Base-by-base conservation (phyloP, 2,888 invertebrate species). In the Chaitophorus viminalis region DNA sequence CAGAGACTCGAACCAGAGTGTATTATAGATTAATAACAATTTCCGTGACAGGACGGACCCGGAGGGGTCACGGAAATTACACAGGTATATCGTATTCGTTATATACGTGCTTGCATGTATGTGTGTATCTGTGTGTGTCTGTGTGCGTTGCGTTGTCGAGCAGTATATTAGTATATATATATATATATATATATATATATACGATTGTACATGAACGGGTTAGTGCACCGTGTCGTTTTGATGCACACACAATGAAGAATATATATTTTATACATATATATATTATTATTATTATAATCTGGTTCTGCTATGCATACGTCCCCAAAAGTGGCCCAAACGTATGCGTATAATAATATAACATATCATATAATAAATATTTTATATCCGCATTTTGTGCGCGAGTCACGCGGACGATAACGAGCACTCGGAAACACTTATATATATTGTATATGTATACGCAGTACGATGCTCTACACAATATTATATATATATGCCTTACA, bases 41-140 rank as follows among this genome's bases (percentile, higher is more conserved):
- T 85, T 87, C 74, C 86, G 79, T 87, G 86, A 87, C 86, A 78
- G 79, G 79, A 78, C 86, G 39, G 29, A 54, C 72, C 86, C 78
- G 79, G 77, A 54, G 85, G 78, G 78, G 79, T 79, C 70, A 74
- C 60, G 79, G 79, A 87, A 79, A 79, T 87, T 72, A 87, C 39
- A 85, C 29, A 65, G 25, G 39, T 39, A 65, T n/a, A 36, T 36
- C 46, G 65, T 39, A 8, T 25, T 11, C 11, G n/a, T n/a, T 29
- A 54, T 36, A 29, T 21, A 29, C 21, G 33, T 25, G 18, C 21
- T n/a, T n/a, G n/a, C n/a, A n/a, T 65, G 21, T 6, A 6, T 36
- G 36, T 29, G 31, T 39, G 39, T 21, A 31, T 25, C 11, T 11
- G 29, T 70, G 68, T 70, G n/a, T 3, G 46, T 46, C 14, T 14